These are phyloP conservation scores for Struthidea cinerea DNA, from an alignment of 2,113 vertebrate genomes.

Conservation along the genomic window DNA sequence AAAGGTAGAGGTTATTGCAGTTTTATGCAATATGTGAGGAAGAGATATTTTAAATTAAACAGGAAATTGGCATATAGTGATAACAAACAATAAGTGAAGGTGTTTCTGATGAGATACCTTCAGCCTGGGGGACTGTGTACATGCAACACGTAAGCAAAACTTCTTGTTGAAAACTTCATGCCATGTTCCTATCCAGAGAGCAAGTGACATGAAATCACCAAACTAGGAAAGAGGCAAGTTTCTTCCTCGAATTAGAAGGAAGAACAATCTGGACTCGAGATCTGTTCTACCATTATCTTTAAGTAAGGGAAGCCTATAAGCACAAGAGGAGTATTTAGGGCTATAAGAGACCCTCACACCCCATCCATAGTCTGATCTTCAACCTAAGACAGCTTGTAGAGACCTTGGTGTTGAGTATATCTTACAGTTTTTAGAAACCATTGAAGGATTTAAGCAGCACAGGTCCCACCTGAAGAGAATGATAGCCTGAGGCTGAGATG, in stretches of 20 bases:
- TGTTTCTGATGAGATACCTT: not conserved
- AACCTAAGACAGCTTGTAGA: not conserved
- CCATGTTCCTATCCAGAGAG: not conserved
- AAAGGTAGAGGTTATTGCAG: not conserved
- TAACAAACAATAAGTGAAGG: not conserved
- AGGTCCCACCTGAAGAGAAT: not conserved
- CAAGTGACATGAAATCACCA: not conserved
- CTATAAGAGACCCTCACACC: not conserved
- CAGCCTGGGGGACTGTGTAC: not conserved
- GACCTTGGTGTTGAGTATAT: not conserved
- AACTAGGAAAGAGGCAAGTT: not conserved
- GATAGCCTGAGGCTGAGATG: not conserved
- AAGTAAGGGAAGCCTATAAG: not conserved
- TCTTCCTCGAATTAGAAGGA: not conserved
- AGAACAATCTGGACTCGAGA: not conserved
- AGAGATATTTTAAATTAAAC: slow-evolving; percentile 44
- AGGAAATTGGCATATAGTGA: not conserved
- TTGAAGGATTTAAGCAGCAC: not conserved
- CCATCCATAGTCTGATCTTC: not conserved
- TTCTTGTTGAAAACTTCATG: not conserved
- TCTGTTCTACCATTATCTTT: fast-evolving
- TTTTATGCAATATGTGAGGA: slow-evolving; percentile 20
- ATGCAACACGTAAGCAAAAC: not conserved
- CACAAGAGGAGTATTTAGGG: not conserved
- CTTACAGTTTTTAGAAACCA: not conserved